These are phyloP conservation scores for Callionymus lyra DNA, from an alignment of 2,113 vertebrate species.

Conservation along the genomic window DNA sequence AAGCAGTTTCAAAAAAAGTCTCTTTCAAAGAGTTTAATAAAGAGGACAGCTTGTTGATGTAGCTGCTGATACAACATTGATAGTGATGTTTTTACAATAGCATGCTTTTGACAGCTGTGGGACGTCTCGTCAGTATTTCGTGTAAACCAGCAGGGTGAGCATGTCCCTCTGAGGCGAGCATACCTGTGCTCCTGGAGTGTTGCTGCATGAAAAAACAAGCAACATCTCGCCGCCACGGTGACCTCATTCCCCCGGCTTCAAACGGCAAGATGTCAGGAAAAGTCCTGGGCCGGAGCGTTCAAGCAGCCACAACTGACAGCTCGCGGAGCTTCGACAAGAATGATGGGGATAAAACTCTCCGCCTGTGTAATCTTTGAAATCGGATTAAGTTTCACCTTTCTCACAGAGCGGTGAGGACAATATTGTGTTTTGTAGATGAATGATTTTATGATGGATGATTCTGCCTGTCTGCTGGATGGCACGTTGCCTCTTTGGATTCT, in stretches of 20 bases:
- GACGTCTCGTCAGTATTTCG: slow-evolving; percentile 11
- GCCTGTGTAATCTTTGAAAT: slow-evolving; percentile 48
- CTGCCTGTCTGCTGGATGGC: slow-evolving; percentile 23
- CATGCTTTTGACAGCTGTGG: slow-evolving; percentile 18
- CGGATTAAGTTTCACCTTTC: slow-evolving; percentile 44
- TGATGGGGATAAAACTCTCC: slow-evolving; percentile 41
- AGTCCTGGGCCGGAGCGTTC: slow-evolving; percentile 27
- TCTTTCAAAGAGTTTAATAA: no score
- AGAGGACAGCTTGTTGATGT: no score
- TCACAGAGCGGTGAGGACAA: slow-evolving; percentile 13
- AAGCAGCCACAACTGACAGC: slow-evolving; percentile 21
- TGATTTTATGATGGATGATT: slow-evolving; percentile 36
- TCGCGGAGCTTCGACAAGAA: slow-evolving; percentile 30
- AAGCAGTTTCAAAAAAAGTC: no score
- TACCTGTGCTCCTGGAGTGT: slow-evolving; percentile 7
- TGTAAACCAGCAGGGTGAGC: slow-evolving; percentile 15
- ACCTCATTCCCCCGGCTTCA: slow-evolving; percentile 33
- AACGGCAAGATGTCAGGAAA: slow-evolving; percentile 18
- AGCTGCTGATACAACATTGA: no score
- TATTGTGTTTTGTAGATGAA: slow-evolving; percentile 20
- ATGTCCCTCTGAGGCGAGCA: slow-evolving; percentile 3
- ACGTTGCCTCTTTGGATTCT: slow-evolving; percentile 23
- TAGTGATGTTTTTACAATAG: no score
- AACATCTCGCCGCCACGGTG: slow-evolving; percentile 25
- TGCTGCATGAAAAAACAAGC: slow-evolving; percentile 6